phyloP scores from a whole-genome alignment of 2,888 invertebrate genomes.

The Drosophila kambysellisi region DNA sequence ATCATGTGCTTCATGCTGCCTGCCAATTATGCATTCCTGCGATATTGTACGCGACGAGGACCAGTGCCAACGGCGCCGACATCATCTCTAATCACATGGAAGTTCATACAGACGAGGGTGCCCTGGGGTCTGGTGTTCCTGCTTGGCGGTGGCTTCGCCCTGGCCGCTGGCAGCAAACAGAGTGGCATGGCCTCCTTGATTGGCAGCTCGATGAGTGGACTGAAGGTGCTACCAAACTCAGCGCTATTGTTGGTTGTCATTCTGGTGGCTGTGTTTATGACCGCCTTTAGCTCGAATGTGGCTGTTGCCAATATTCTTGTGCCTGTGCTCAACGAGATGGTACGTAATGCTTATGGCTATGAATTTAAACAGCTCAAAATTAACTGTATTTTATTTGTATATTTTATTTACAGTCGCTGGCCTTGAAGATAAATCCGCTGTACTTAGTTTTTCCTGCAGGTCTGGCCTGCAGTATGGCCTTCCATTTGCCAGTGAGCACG shows the following conservation, averaged over 20 bases:
- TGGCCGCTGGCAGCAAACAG: slow-evolving; percentile 93
- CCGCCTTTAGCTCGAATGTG: slow-evolving; percentile 96
- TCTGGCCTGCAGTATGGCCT: slow-evolving; percentile 95
- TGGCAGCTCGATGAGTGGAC: slow-evolving; percentile 89
- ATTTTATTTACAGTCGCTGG: slow-evolving; percentile 87
- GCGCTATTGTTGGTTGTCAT: slow-evolving; percentile 91
- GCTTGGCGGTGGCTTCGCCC: slow-evolving; percentile 95
- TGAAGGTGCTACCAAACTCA: slow-evolving; percentile 88
- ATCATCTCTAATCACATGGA: slow-evolving; percentile 92
- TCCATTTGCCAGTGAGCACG: slow-evolving; percentile 97
- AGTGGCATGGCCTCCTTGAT: slow-evolving; percentile 92
- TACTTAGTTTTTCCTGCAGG: slow-evolving; percentile 96
- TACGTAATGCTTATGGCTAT: slow-evolving; percentile 75
- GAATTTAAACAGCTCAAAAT: background rate
- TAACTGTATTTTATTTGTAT: slow-evolving; percentile 4
- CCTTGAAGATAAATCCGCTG: slow-evolving; percentile 92
- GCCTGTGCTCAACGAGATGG: slow-evolving; percentile 93
- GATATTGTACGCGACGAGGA: slow-evolving; percentile 87
- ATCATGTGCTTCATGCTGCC: slow-evolving; percentile 94
- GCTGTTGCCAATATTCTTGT: slow-evolving; percentile 95
- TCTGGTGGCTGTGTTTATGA: slow-evolving; percentile 91
- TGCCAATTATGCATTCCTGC: slow-evolving; percentile 90
- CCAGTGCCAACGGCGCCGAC: slow-evolving; percentile 87
- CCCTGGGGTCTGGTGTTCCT: slow-evolving; percentile 96
- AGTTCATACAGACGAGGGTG: slow-evolving; percentile 92